Percentiles rank a stretch among this genome's conserved stretches.
phyloP scores from a whole-genome alignment of 2,113 vertebrate genomes.

The Tinamus guttatus region DNA sequence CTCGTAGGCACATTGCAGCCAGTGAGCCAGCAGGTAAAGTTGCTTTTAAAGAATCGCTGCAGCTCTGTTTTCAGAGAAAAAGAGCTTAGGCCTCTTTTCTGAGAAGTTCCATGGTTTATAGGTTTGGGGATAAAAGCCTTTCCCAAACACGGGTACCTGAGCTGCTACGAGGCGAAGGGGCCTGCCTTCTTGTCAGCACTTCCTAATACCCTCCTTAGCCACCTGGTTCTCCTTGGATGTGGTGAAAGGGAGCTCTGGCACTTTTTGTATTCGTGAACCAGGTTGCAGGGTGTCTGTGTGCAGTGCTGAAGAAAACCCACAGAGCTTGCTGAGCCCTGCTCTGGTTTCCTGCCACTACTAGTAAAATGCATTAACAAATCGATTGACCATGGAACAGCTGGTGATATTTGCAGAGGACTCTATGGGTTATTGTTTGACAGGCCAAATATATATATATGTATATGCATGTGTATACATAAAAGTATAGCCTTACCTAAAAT shows the following conservation, averaged over 20 bases:
- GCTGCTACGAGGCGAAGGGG: neutral
- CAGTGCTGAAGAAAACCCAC: neutral
- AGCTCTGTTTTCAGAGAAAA: neutral
- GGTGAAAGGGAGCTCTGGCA: neutral
- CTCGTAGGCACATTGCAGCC: rapidly evolving
- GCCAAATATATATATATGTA: neutral
- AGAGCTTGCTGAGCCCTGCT: neutral
- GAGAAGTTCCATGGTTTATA: neutral
- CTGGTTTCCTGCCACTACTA: no score
- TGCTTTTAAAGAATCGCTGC: rapidly evolving
- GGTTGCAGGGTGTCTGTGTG: neutral
- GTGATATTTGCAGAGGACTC: neutral
- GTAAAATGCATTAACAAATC: neutral
- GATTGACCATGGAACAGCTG: no score
- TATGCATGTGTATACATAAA: neutral
- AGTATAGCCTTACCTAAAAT: neutral
- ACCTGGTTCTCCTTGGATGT: neutral
- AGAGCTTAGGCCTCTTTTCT: neutral
- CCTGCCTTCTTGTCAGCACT: neutral
- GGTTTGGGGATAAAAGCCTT: neutral
- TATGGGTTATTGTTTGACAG: neutral
- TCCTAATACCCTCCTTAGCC: neutral
- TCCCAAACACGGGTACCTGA: neutral
- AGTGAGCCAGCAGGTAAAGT: rapidly evolving
- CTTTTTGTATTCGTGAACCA: neutral